Conservation (phyloP, 2,113 vertebrate species). For the Cyprinus carpio region DNA sequence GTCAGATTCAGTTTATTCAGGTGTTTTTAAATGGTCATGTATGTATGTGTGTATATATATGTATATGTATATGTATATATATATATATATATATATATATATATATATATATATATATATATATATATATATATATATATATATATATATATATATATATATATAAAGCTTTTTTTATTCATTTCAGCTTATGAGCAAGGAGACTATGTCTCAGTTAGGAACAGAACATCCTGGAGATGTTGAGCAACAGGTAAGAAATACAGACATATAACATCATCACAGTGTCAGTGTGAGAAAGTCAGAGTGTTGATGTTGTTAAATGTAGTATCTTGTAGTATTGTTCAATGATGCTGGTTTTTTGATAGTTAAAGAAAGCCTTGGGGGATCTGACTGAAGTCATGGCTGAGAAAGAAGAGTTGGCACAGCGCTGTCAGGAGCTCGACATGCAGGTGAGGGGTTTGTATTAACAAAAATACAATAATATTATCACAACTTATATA, state of each 20-base stretch:
- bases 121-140: no score
- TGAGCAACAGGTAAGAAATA: conserved; percentile 85
- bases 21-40: background rate
- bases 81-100: no score
- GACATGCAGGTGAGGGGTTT: conserved; percentile 84
- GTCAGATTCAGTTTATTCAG: conserved; percentile 67
- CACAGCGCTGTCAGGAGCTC: conserved; percentile 91
- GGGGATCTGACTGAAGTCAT: conserved; percentile 84
- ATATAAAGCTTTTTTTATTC: background rate
- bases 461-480: background rate
- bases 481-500: background rate
- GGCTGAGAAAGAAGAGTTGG: conserved; percentile 88
- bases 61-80: no score
- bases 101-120: no score
- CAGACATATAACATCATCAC: background rate
- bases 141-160: no score
- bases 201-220: conserved; percentile 72
- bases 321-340: background rate
- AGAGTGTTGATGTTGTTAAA: background rate
- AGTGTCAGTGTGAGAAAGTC: background rate
- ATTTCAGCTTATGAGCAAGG: conserved; percentile 89
- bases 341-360: background rate
- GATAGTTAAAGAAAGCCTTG: conserved; percentile 86
- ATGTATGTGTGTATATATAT: no score
- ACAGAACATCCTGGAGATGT: conserved; percentile 81